These are phyloP conservation scores for Mungos mungo DNA, from an alignment of 2,113 vertebrate genomes.

Conservation along the genomic window DNA sequence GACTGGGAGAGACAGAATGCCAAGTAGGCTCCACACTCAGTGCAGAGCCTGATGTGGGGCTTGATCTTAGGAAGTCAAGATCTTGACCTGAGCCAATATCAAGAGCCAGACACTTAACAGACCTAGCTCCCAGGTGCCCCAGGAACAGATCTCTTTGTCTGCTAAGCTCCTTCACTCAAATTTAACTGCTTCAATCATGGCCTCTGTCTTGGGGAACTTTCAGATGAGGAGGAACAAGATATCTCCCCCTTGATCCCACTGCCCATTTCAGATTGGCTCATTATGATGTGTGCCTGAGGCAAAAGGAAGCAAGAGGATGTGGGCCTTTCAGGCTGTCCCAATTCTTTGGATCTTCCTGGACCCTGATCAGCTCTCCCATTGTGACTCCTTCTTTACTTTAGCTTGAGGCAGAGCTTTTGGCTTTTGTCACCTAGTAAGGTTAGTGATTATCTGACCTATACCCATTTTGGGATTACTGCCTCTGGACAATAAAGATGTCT, in stretches of 20 bases:
- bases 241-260: background rate
- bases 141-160: background rate
- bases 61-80: too few relatives aligned
- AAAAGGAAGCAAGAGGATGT: background rate
- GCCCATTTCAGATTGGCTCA: background rate
- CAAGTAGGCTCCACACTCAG: too few relatives aligned
- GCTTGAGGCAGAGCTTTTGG: background rate
- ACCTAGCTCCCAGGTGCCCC: background rate
- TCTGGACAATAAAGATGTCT: background rate
- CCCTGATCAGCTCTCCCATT: background rate
- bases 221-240: background rate
- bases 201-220: background rate
- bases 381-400: background rate
- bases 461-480: background rate
- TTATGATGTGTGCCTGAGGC: background rate
- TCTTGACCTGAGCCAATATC: too few relatives aligned
- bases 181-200: background rate
- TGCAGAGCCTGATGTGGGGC: too few relatives aligned
- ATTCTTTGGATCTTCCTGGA: background rate
- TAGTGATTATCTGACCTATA: background rate
- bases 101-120: too few relatives aligned
- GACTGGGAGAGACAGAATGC: too few relatives aligned
- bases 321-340: background rate
- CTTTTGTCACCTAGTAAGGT: background rate
- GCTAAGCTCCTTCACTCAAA: background rate